Evolutionary conservation across 1,140 invertebrate genomes (phyloP), one percentile per base, ranked within the genome.

Genomic region (Trichoplusia ni): DNA sequence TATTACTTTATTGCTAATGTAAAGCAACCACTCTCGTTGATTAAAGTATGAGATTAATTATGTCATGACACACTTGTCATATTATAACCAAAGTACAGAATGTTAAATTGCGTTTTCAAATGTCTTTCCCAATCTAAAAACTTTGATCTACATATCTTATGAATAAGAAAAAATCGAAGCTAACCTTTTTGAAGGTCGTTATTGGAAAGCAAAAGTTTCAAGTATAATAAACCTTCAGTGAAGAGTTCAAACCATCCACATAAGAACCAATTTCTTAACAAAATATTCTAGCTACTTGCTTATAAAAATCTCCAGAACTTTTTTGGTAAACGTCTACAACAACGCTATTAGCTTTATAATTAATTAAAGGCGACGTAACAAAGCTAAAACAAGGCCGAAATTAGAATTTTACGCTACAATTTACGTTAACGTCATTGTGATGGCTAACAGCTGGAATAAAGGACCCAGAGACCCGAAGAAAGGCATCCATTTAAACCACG

Each of bases 341-440:
- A 8, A 19, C 5, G 47, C 18, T 13, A 51, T 19, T 11, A 51
- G 8, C 29, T 11, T 35, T 19, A 9, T 35, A 51, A 51, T 51
- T 51, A 51, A 51, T 51, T 21, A 51, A 51, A 35, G 27, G 21
- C 27, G 29, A 31, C 25, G 23, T 25, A 51, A 51, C 29, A 19
- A 13, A 8, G 6, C n/a, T 51, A 18, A 29, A 35, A 51, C 33
- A 21, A 29, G 31, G 47, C 6, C 29, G 11, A 35, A 35, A 33
- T 31, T 31, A 31, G 27, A 51, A 51, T 33, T 35, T 51, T 18
- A 9, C 7, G 47, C 18, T 35, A 13, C 3, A 51, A 51, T 51
- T 51, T 51, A 51, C 29, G 47, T 35, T 35, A 51, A 33, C 18
- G 27, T 35, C 18, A 9, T 19, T 21, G 3, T n/a, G 25, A 4